Evolutionary conservation across 2,113 vertebrate genomes (phyloP).

Genomic region (Rhegmatorhina hoffmannsi): DNA sequence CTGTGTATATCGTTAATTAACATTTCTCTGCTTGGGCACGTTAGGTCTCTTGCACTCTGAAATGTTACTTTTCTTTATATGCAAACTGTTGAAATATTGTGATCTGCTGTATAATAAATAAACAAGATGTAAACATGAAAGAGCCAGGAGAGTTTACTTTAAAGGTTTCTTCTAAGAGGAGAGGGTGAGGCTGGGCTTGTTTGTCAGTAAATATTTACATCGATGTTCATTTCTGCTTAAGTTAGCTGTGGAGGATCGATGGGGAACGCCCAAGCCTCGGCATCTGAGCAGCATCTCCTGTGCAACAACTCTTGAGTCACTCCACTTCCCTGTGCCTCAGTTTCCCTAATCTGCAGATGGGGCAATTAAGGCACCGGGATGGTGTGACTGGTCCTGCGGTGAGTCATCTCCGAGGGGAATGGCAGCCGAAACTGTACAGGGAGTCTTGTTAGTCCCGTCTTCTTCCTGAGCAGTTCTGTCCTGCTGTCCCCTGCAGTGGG

Average conservation of each 20-base stretch:
- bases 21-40: conserved; percentile 70
- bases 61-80: conserved; percentile 74
- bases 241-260: conserved; percentile 61
- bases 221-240: conserved; percentile 67
- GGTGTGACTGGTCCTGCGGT: conserved; percentile 47
- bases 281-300: conserved; percentile 57
- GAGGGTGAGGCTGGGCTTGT: conserved; percentile 61
- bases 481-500: not conserved
- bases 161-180: conserved; percentile 31
- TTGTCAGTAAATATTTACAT: conserved; percentile 73
- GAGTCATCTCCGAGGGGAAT: conserved; percentile 16
- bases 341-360: conserved; percentile 69
- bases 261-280: conserved; percentile 63
- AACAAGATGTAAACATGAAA: conserved; percentile 63
- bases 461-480: not conserved
- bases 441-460: not conserved
- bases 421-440: not conserved
- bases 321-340: conserved; percentile 68
- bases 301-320: conserved; percentile 65
- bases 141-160: conserved; percentile 63
- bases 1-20: conserved; percentile 75
- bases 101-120: conserved; percentile 72
- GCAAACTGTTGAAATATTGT: conserved; percentile 70
- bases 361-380: conserved; percentile 43
- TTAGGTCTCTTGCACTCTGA: conserved; percentile 62